Percentiles rank a stretch among this genome's conserved stretches.
Evolutionary conservation across 2,888 invertebrate species (phyloP).

Genomic region (Caprella mutica): DNA sequence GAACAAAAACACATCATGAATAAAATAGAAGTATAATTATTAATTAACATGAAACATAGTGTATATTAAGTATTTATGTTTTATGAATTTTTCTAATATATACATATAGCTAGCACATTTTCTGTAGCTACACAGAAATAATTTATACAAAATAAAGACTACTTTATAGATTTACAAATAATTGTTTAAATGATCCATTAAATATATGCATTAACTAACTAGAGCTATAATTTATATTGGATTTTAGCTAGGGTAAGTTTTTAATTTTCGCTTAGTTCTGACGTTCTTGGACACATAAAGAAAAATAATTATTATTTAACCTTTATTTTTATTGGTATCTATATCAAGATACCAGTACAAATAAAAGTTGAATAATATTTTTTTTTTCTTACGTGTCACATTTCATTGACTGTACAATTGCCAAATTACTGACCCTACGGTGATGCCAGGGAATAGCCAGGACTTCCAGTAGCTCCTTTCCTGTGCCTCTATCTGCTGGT

Average conservation of each 20-base stretch:
- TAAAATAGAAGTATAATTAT: background rate
- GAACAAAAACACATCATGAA: background rate
- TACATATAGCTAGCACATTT: background rate
- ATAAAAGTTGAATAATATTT: background rate
- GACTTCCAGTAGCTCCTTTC: slow-evolving; percentile 67
- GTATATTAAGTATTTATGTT: background rate
- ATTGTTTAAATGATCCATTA: background rate
- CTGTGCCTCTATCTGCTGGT: slow-evolving; percentile 44
- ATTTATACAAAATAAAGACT: background rate
- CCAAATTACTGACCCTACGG: slow-evolving; percentile 84
- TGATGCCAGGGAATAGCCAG: slow-evolving; percentile 75
- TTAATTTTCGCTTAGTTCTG: too few species aligned
- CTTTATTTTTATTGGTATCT: too few species aligned
- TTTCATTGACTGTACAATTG: too few species aligned
- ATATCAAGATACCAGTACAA: background rate
- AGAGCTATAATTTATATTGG: background rate
- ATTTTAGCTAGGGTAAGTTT: too few species aligned
- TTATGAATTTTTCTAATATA: background rate
- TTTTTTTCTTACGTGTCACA: background rate
- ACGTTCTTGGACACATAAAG: too few species aligned
- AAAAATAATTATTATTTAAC: too few species aligned
- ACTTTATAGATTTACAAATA: background rate
- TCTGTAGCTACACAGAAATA: background rate
- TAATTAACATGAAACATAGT: background rate
- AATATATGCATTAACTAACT: background rate